A percentile compares a stretch with the other conserved stretches of the same genome.
These are phyloP conservation scores for Diphyllodes magnificus DNA, from an alignment of 2,113 vertebrate species.

Conservation along the genomic window DNA sequence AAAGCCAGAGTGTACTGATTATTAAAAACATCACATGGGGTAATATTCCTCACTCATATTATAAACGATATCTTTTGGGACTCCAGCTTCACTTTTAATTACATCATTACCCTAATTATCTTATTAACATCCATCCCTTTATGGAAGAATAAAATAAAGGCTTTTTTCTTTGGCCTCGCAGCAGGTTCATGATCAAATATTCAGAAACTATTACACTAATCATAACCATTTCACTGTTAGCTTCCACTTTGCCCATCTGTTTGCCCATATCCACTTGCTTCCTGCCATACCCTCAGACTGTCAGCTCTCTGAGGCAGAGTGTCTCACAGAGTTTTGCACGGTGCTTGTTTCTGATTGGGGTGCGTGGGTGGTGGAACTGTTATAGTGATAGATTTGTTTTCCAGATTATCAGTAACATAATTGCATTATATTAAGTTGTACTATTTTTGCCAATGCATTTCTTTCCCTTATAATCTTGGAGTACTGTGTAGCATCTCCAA, in stretches of 20 bases:
- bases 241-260: neutral
- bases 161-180: neutral
- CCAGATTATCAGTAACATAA: neutral
- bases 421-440: neutral
- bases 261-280: neutral
- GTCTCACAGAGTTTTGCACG: neutral
- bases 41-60: neutral
- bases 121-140: neutral
- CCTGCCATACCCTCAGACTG: neutral
- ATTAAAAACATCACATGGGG: neutral
- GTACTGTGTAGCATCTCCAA: neutral
- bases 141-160: neutral
- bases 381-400: neutral
- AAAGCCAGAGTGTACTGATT: neutral
- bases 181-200: neutral
- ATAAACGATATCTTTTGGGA: neutral
- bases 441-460: neutral
- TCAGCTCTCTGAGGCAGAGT: neutral
- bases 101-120: slow-evolving; percentile 33
- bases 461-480: neutral
- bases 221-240: slow-evolving; percentile 2
- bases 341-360: neutral
- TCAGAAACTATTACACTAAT: neutral
- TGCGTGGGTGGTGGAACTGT: neutral
- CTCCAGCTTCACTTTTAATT: neutral